These are phyloP conservation scores for Dexiosoma caninum DNA, from an alignment of 2,888 invertebrate species.

Conservation along the genomic window DNA sequence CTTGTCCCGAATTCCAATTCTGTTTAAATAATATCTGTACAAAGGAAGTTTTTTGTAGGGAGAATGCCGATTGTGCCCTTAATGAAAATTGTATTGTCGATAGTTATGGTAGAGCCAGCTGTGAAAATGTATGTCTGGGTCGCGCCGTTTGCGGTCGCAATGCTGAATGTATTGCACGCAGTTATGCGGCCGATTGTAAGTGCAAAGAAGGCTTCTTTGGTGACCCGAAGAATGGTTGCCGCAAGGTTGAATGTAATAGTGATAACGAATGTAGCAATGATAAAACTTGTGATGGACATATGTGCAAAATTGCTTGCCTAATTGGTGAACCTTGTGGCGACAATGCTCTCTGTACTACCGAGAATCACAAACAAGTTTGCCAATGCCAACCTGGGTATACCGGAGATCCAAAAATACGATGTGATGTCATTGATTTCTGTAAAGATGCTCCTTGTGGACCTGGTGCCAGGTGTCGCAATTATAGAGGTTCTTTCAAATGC, in stretches of 20 bases:
- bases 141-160: slow-evolving; percentile 87
- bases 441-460: slow-evolving; percentile 87
- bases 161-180: slow-evolving; percentile 86
- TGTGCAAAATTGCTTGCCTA: slow-evolving; percentile 92
- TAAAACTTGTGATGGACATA: slow-evolving; percentile 88
- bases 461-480: slow-evolving; percentile 88
- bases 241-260: slow-evolving; percentile 85
- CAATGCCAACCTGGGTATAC: slow-evolving; percentile 93
- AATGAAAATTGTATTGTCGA: slow-evolving; percentile 85
- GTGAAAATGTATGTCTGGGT: slow-evolving; percentile 86
- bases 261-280: slow-evolving; percentile 88
- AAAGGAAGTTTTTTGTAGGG: slow-evolving; percentile 87
- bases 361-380: slow-evolving; percentile 87
- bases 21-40: slow-evolving; percentile 91
- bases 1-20: slow-evolving; percentile 91
- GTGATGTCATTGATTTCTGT: slow-evolving; percentile 88
- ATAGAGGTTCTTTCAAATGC: slow-evolving; percentile 88
- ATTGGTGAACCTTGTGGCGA: slow-evolving; percentile 90
- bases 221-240: slow-evolving; percentile 88
- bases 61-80: slow-evolving; percentile 85
- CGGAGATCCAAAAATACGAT: slow-evolving; percentile 86
- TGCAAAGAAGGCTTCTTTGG: slow-evolving; percentile 90
- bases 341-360: slow-evolving; percentile 91
- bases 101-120: slow-evolving; percentile 86
- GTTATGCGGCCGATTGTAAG: slow-evolving; percentile 86